phyloP scores from a whole-genome alignment of 2,113 vertebrate genomes.

The Hypocryptadius cinnamomeus region DNA sequence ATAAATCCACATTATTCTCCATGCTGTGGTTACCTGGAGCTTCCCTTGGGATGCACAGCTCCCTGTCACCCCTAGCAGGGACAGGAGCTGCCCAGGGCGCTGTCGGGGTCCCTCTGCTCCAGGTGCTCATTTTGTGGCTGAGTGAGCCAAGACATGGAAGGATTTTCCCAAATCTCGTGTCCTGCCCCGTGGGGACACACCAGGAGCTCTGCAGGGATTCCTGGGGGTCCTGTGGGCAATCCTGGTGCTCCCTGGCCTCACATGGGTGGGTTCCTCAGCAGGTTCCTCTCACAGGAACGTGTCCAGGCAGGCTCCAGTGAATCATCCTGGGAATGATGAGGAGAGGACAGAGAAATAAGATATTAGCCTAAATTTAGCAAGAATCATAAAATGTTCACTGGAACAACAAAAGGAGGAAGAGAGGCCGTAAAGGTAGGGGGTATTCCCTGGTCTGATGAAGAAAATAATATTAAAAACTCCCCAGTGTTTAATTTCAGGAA shows the following conservation, averaged over 20 bases:
- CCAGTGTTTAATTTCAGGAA: slow-evolving; percentile 53
- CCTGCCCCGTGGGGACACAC: accelerated
- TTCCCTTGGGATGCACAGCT: neutral
- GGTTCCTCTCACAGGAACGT: neutral
- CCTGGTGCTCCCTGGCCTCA: neutral
- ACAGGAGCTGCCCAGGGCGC: neutral
- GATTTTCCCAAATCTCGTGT: neutral
- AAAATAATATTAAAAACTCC: slow-evolving; percentile 43
- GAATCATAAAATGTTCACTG: neutral
- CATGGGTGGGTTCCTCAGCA: neutral
- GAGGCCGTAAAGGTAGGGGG: slow-evolving; percentile 9
- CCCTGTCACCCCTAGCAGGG: neutral
- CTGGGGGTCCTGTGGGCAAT: neutral
- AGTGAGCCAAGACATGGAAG: accelerated
- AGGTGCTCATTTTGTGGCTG: accelerated
- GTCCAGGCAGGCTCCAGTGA: neutral
- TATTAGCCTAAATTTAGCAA: slow-evolving; percentile 2
- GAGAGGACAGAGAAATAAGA: neutral
- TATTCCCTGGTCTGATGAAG: slow-evolving; percentile 36
- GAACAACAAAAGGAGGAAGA: slow-evolving; percentile 49
- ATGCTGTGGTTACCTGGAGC: neutral
- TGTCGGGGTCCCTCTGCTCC: accelerated
- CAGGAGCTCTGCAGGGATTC: neutral
- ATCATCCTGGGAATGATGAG: neutral
- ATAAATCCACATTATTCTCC: neutral